These are phyloP conservation scores for Hydropotes inermis DNA, from an alignment of 2,113 vertebrate genomes.

Conservation along the genomic window DNA sequence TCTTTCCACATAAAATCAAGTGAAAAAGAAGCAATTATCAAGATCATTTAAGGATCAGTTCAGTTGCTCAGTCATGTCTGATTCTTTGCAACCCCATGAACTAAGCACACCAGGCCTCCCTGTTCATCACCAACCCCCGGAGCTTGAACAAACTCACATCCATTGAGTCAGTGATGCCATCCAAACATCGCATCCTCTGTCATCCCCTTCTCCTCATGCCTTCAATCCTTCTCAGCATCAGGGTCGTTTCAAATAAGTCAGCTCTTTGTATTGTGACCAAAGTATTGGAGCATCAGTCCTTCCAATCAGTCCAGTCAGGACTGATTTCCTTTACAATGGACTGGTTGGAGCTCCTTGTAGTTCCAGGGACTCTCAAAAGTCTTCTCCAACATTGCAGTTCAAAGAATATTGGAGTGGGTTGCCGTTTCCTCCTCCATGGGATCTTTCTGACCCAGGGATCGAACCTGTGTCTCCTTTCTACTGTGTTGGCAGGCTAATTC, in stretches of 20 bases:
- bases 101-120: neutral
- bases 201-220: neutral
- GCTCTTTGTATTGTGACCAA: neutral
- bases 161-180: neutral
- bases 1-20: neutral
- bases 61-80: neutral
- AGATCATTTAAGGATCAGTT: neutral
- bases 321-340: neutral
- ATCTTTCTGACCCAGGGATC: neutral
- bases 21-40: conserved; percentile 2
- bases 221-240: neutral
- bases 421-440: neutral
- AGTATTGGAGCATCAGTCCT: neutral
- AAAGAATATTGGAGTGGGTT: neutral
- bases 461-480: neutral
- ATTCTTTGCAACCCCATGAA: neutral
- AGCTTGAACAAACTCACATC: neutral
- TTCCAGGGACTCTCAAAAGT: neutral
- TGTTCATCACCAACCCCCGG: neutral
- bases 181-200: neutral
- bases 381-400: neutral
- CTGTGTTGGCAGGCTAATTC: neutral
- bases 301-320: neutral
- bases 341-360: neutral
- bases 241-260: neutral